Evolutionary conservation across 1,140 invertebrate species (phyloP), one percentile per base, ranked within the genome.

Genomic region (Drosophila novamexicana): DNA sequence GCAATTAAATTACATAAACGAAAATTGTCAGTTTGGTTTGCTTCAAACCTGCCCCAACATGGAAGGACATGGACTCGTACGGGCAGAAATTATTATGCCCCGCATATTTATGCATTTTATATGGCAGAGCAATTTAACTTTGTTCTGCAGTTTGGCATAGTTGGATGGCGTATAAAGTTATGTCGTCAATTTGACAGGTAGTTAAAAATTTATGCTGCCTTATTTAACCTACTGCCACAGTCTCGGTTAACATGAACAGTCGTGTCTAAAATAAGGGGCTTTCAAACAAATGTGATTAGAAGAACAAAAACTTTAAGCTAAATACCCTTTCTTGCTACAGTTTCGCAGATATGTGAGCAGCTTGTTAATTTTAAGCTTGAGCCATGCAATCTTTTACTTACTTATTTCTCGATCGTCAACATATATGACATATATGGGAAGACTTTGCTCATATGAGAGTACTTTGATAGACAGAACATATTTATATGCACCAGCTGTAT

Each of bases 1-100:
- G 79, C 84, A 88, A 88, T 88, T 88, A 66, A 66, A 81, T 58
- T 59, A 89, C 50, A 68, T 47, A 52, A 71, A 75, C 45, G 36
- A 75, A 40, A 16, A 58, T 34, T 57, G 65, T 61, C 47, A 61
- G 36, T 49, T 68, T 22, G 42, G 47, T 53, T 49, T 10, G 14
- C 29, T 52, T 32, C 49, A 49, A 77, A 80, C 81, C 79, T 85
- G 79, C 70, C 79, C 56, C 77, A 83, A 80, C 65, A 73, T 69
- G 57, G 54, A 66, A 72, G 39, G 64, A 54, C 40, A 53, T 63
- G 59, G 66, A 73, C 52, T 56, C 53, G 12, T 57, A 29, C 18
- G 34, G 34, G 34, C 50, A 61, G 42, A 29, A 29, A 36, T 34
- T 12, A 32, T 40, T 34, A 32, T 12, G 7, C 29, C 18, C 18